phyloP scores from a whole-genome alignment of 1,140 invertebrate species.

The Papilio glaucus region DNA sequence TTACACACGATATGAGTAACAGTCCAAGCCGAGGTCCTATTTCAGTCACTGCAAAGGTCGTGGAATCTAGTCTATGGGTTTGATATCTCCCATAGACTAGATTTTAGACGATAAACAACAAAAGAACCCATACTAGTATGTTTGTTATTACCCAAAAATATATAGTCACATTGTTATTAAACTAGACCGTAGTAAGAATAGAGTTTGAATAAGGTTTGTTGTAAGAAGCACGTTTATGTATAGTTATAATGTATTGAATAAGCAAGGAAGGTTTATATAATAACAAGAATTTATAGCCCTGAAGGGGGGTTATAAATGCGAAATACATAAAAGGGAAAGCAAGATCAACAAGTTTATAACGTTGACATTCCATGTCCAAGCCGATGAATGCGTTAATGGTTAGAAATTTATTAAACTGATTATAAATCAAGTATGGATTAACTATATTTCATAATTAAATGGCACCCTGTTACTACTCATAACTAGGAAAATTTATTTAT shows the following conservation, averaged over 20 bases:
- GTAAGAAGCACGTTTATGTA: neutral
- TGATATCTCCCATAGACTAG: no score
- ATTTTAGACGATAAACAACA: no score
- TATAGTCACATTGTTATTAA: no score
- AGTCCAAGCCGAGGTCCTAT: no score
- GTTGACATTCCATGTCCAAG: slow-evolving; percentile 13
- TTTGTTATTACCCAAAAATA: no score
- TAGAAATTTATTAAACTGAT: slow-evolving; percentile 27
- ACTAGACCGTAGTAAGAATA: no score
- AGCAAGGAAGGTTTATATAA: neutral
- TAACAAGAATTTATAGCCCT: slow-evolving; percentile 8
- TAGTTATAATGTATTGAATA: neutral
- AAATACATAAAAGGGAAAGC: slow-evolving; percentile 35
- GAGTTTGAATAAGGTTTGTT: neutral
- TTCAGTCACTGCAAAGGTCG: no score
- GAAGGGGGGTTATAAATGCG: neutral
- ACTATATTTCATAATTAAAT: slow-evolving; percentile 24
- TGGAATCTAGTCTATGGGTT: no score
- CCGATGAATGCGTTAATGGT: slow-evolving; percentile 27
- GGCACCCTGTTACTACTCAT: neutral
- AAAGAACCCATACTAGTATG: no score
- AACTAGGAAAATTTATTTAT: slow-evolving; percentile 18
- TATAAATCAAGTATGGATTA: slow-evolving; percentile 27
- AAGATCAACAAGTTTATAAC: slow-evolving; percentile 32
- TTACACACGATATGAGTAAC: no score